These are phyloP conservation scores for Etheostoma spectabile DNA, from an alignment of 2,113 vertebrate genomes.

Conservation along the genomic window DNA sequence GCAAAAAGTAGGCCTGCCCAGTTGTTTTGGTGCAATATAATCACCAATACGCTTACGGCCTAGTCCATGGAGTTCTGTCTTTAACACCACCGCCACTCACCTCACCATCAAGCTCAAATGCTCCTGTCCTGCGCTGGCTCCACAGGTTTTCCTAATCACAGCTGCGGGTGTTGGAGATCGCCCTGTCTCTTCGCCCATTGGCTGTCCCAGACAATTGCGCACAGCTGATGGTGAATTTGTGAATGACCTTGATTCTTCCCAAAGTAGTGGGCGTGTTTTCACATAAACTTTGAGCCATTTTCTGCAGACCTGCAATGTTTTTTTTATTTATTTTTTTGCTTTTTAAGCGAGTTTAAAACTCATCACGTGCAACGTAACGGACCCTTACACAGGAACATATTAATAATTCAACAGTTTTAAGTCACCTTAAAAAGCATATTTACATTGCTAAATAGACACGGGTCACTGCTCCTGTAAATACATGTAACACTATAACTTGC, in stretches of 20 bases:
- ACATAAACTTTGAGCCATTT: not conserved
- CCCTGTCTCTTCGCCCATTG: conserved; percentile 81
- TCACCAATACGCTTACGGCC: conserved; percentile 51
- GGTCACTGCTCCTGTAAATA: conserved; percentile 17
- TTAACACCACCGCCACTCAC: not conserved
- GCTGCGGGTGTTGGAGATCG: conserved; percentile 41
- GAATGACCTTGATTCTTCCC: conserved; percentile 89
- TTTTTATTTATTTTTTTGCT: not conserved
- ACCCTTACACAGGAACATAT: not conserved
- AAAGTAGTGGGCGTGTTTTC: conserved; percentile 63
- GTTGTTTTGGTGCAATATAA: conserved; percentile 33
- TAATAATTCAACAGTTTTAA: conserved; percentile 9
- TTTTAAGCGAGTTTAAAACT: not conserved
- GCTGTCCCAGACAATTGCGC: conserved; percentile 78
- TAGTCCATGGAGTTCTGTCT: conserved; percentile 49
- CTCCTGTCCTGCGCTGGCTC: not conserved
- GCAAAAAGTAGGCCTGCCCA: conserved; percentile 23
- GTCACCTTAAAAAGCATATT: conserved; percentile 19
- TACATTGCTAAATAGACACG: conserved; percentile 51
- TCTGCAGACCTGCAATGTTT: not conserved
- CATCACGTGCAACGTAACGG: not conserved
- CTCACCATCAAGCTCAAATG: conserved; percentile 65
- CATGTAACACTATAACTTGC: conserved; percentile 29
- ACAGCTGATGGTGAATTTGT: conserved; percentile 84
- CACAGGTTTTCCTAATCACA: conserved; percentile 76